phyloP scores from a whole-genome alignment of 2,113 vertebrate genomes.

The Ailurus styani region DNA sequence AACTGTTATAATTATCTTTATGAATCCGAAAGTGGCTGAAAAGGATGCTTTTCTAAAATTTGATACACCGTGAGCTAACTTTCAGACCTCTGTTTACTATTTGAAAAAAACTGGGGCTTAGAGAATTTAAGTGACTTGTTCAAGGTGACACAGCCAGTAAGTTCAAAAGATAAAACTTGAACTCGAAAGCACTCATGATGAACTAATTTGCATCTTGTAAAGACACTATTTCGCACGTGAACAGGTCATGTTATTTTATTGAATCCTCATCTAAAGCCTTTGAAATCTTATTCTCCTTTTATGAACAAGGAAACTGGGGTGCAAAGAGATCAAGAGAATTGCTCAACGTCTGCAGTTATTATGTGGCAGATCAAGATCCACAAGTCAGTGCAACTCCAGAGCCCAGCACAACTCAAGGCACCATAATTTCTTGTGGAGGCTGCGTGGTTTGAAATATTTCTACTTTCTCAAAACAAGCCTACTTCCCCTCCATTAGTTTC shows the following conservation, averaged over 20 bases:
- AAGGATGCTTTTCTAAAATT: neutral
- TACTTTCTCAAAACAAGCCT: neutral
- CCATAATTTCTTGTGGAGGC: neutral
- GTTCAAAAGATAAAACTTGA: neutral
- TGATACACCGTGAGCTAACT: neutral
- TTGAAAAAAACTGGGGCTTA: neutral
- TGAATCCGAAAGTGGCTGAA: neutral
- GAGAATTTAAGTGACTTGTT: neutral
- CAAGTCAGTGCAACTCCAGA: neutral
- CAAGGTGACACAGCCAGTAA: neutral
- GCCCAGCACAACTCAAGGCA: neutral
- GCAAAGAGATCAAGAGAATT: neutral
- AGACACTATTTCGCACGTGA: neutral
- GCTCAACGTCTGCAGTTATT: neutral
- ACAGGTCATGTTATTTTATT: neutral
- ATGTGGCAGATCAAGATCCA: neutral
- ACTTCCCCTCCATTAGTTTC: neutral
- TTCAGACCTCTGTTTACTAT: constrained; percentile 5
- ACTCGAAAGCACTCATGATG: neutral
- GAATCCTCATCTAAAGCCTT: neutral
- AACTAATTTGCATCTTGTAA: neutral
- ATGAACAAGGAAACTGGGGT: neutral
- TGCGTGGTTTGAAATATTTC: neutral
- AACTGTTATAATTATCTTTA: neutral
- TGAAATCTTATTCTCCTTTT: neutral